Percentiles rank a stretch among this genome's conserved stretches.
Conservation (phyloP, 2,113 vertebrate species). For the Cololabis saira region DNA sequence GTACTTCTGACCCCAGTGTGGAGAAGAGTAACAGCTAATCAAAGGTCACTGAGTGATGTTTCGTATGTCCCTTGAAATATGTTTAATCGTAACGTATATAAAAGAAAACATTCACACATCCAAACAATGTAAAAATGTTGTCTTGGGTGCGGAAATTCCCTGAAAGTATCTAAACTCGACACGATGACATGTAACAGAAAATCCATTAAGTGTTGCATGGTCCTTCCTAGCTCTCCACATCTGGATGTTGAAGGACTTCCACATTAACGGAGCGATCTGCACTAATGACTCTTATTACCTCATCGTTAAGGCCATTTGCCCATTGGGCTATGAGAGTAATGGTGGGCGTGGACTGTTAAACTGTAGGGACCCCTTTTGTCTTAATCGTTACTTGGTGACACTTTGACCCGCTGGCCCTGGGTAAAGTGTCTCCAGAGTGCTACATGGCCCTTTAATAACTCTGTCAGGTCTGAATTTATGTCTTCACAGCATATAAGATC, state of each 20-base stretch:
- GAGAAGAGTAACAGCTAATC: too few relatives aligned
- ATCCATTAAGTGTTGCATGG: slow-evolving; percentile 3
- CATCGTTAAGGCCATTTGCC: slow-evolving; percentile 75
- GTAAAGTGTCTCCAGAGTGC: slow-evolving; percentile 71
- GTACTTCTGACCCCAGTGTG: too few relatives aligned
- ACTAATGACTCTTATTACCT: slow-evolving; percentile 79
- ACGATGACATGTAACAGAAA: background rate
- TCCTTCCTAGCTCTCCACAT: slow-evolving; percentile 35
- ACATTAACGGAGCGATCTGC: slow-evolving; percentile 66
- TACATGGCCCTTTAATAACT: slow-evolving; percentile 58
- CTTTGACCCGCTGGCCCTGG: slow-evolving; percentile 63
- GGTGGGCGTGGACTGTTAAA: slow-evolving; percentile 73
- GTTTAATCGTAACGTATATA: too few relatives aligned
- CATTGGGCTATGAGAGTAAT: slow-evolving; percentile 72
- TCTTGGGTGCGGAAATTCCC: too few relatives aligned
- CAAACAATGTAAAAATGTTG: too few relatives aligned
- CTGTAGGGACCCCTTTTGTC: slow-evolving; percentile 78
- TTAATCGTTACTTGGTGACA: slow-evolving; percentile 75
- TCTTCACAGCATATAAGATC: slow-evolving; percentile 35
- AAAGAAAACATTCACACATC: too few relatives aligned
- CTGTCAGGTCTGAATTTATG: slow-evolving; percentile 51
- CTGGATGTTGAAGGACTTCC: slow-evolving; percentile 67
- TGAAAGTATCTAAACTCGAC: background rate
- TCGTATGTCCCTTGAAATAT: too few relatives aligned
- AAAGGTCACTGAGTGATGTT: too few relatives aligned